These are phyloP conservation scores for Diaphora mendica DNA, from an alignment of 2,888 invertebrate genomes.

Conservation along the genomic window DNA sequence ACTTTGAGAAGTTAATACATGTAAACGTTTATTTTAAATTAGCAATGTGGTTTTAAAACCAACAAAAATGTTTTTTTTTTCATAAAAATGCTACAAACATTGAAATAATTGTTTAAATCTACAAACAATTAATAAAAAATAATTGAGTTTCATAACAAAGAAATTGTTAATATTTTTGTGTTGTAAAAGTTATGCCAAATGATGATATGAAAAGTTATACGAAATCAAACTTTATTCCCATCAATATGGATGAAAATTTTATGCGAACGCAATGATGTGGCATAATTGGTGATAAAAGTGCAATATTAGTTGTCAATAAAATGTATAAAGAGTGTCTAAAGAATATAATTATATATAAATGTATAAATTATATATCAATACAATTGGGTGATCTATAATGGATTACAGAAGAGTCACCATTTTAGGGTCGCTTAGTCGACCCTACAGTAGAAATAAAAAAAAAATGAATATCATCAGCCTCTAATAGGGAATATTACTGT, in stretches of 20 bases:
- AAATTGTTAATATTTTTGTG: background rate
- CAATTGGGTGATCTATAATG: background rate
- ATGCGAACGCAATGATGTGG: constrained; percentile 27
- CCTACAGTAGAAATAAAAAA: background rate
- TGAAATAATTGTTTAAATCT: too few species aligned
- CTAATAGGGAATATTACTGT: too few species aligned
- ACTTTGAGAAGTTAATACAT: background rate
- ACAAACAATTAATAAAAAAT: too few species aligned
- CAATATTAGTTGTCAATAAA: constrained; percentile 56
- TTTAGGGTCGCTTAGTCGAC: background rate
- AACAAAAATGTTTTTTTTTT: too few species aligned
- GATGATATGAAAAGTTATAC: background rate
- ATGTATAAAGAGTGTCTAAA: background rate
- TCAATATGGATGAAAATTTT: background rate
- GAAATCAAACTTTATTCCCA: background rate
- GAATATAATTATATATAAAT: constrained; percentile 8
- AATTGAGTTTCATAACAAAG: background rate
- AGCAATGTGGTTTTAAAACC: background rate
- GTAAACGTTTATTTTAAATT: background rate
- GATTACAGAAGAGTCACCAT: background rate
- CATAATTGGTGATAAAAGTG: constrained; percentile 56
- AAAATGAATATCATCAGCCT: too few species aligned
- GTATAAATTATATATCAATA: background rate
- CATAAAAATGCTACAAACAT: too few species aligned
- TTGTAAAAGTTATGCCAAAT: background rate